phyloP scores from a whole-genome alignment of 2,113 vertebrate genomes.

The Hemibagrus wyckioides region DNA sequence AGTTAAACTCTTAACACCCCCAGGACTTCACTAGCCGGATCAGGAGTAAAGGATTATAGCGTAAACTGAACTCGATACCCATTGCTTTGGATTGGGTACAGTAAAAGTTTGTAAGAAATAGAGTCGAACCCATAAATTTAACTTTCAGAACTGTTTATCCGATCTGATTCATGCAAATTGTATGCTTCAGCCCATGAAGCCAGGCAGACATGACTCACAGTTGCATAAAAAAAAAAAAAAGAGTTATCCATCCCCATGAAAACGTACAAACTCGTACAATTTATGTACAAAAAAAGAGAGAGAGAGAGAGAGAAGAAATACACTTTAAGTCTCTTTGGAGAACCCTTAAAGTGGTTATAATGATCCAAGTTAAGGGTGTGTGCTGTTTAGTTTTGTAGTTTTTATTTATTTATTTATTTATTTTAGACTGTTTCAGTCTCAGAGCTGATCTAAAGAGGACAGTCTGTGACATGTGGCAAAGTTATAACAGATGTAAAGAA shows the following conservation, averaged over 20 bases:
- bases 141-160: not conserved
- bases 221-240: not conserved
- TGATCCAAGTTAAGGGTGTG: not conserved
- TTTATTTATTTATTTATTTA: too few species aligned
- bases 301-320: not conserved
- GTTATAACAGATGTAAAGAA: constrained; percentile 20
- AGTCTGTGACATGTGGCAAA: not conserved
- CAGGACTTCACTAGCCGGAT: not conserved
- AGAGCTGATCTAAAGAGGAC: not conserved
- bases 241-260: not conserved
- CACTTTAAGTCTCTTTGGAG: not conserved
- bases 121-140: too few species aligned
- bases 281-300: not conserved
- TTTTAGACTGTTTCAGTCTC: not conserved
- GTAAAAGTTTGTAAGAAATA: not conserved
- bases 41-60: not conserved
- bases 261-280: not conserved
- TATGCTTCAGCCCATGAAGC: not conserved
- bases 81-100: not conserved
- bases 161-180: constrained; percentile 4
- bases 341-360: not conserved
- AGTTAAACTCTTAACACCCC: not conserved
- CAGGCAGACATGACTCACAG: constrained; percentile 3
- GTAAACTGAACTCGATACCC: too few species aligned
- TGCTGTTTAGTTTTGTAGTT: not conserved